Evolutionary conservation across 2,797 vertebrate genomes (phyloP).

Genomic region (Steatocranus sp.): DNA sequence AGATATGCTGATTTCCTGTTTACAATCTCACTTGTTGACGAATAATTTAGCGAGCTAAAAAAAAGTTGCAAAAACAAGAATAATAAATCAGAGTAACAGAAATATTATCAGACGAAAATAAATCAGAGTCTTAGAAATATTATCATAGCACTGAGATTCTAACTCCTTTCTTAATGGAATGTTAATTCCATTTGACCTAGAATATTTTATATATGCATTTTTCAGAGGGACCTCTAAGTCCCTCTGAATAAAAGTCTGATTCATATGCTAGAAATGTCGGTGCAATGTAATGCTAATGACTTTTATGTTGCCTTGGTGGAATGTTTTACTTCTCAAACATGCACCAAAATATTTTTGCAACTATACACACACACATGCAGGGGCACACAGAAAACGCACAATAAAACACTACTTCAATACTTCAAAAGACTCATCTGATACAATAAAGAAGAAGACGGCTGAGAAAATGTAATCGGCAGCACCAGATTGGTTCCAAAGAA

Average conservation of each 20-base stretch:
- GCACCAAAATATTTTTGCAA: conserved; percentile 38
- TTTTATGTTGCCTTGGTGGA: conserved; percentile 30
- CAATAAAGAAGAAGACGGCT: conserved; percentile 64
- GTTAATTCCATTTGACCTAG: background rate
- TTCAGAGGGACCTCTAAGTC: background rate
- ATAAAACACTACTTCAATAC: conserved; percentile 52
- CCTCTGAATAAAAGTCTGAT: conserved; percentile 4
- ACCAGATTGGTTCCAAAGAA: conserved; percentile 76
- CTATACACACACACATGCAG: background rate
- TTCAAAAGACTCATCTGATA: conserved; percentile 68
- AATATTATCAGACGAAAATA: background rate
- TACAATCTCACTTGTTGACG: background rate
- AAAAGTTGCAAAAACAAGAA: background rate
- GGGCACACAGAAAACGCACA: conserved; percentile 8
- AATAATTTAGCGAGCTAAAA: background rate
- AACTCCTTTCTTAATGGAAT: background rate
- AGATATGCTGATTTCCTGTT: background rate
- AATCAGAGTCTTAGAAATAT: background rate
- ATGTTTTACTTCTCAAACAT: conserved; percentile 17
- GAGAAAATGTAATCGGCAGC: conserved; percentile 74
- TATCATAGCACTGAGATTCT: too few relatives aligned
- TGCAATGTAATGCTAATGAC: conserved; percentile 42
- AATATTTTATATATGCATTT: background rate
- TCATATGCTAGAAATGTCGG: conserved; percentile 4
- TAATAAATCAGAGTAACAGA: background rate